Evolutionary conservation across 2,797 vertebrate species (phyloP).

Genomic region (Delichon dasypus): DNA sequence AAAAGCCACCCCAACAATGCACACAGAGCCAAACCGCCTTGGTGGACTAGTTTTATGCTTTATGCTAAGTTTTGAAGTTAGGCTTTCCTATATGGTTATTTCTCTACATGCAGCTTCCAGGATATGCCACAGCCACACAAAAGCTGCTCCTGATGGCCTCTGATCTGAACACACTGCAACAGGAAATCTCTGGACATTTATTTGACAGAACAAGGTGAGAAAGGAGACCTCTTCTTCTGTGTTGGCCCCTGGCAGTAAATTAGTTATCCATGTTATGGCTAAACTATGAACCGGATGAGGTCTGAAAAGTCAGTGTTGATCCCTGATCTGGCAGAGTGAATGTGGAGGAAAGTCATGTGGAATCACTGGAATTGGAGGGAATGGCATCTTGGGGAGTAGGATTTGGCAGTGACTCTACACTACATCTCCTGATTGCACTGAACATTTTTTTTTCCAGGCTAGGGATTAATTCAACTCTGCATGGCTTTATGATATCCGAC

Average conservation of each 20-base stretch:
- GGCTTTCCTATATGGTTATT: not conserved
- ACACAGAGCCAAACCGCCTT: not conserved
- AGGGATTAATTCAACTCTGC: slow-evolving; percentile 20
- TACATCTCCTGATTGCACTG: not conserved
- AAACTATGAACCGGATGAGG: not conserved
- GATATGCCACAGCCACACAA: not conserved
- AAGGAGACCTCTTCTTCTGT: not conserved
- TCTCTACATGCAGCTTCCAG: not conserved
- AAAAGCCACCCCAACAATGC: not conserved
- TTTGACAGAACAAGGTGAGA: not conserved
- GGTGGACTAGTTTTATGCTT: not conserved
- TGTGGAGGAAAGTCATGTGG: not conserved
- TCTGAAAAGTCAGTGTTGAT: not conserved
- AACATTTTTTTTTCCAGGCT: not conserved
- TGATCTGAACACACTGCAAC: not conserved
- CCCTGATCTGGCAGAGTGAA: not conserved
- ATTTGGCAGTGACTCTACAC: not conserved
- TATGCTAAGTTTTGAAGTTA: not conserved
- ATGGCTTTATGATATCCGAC: not conserved
- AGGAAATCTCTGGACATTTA: not conserved
- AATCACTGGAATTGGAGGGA: not conserved
- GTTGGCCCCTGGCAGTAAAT: not conserved
- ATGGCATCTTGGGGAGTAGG: not conserved
- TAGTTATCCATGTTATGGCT: not conserved
- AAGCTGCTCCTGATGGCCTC: not conserved